phyloP scores from a whole-genome alignment of 2,797 vertebrate species.

The Pseudochirops cupreus region DNA sequence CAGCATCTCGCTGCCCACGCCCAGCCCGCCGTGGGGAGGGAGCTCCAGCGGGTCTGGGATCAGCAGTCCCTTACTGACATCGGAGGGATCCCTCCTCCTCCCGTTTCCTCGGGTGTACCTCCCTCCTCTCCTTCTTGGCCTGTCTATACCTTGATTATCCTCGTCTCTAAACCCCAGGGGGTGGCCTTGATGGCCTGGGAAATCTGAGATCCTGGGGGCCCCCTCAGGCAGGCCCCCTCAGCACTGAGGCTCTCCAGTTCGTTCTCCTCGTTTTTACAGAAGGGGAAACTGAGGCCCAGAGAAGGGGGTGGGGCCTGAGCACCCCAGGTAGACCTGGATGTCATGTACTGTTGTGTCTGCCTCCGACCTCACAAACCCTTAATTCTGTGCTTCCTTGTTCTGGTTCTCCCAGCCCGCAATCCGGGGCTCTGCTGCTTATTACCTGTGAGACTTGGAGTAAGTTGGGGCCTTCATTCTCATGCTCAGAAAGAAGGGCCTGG shows the following conservation, averaged over 20 bases:
- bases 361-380: not conserved
- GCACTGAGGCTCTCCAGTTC: not conserved
- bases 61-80: not conserved
- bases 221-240: not conserved
- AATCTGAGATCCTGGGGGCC: not conserved
- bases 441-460: not conserved
- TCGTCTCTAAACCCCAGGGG: not conserved
- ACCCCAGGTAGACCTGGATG: not conserved
- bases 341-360: not conserved
- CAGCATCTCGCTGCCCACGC: slow-evolving; percentile 16
- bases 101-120: not conserved
- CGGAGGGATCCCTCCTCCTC: not conserved
- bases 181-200: not conserved
- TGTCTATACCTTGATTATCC: not conserved
- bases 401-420: not conserved
- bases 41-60: not conserved
- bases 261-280: not conserved
- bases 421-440: not conserved
- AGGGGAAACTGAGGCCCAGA: not conserved
- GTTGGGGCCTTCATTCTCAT: not conserved
- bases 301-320: not conserved
- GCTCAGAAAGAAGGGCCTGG: not conserved
- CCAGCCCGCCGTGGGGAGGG: slow-evolving; percentile 15
- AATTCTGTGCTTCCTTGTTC: not conserved
- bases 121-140: not conserved